These are phyloP conservation scores for Lucilia sericata DNA, from an alignment of 1,140 invertebrate genomes.

Conservation along the genomic window DNA sequence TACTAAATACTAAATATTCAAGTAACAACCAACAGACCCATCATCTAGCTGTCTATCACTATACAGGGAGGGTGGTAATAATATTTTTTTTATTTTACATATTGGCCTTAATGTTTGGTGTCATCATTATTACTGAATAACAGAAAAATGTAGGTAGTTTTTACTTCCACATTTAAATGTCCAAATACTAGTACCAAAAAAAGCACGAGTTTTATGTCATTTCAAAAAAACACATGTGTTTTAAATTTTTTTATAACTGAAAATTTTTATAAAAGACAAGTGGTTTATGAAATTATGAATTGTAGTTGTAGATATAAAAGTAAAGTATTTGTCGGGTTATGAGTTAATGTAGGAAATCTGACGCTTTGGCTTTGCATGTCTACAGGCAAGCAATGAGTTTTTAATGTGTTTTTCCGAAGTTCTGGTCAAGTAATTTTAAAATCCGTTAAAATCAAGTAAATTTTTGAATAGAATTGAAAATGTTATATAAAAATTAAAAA, in stretches of 20 bases:
- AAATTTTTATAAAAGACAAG: background rate
- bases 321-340: background rate
- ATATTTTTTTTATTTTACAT: constrained; percentile 1
- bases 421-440: constrained; percentile 33
- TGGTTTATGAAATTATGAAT: background rate
- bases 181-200: background rate
- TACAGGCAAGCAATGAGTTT: constrained; percentile 10
- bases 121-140: background rate
- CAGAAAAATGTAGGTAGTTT: background rate
- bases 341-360: background rate
- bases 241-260: too few species aligned
- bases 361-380: background rate
- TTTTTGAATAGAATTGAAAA: background rate
- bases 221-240: constrained; percentile 5
- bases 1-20: background rate
- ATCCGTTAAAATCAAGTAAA: constrained; percentile 18
- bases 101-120: constrained; percentile 10
- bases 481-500: background rate
- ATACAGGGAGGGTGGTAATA: background rate
- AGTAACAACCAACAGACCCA: background rate
- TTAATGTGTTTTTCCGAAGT: constrained; percentile 5
- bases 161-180: background rate
- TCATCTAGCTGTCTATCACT: background rate
- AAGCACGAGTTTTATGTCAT: constrained; percentile 40
- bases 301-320: background rate